Percentiles rank a stretch among this genome's conserved stretches.
Conservation (phyloP, 1,140 invertebrate genomes). For the Meloidogyne floridensis region DNA sequence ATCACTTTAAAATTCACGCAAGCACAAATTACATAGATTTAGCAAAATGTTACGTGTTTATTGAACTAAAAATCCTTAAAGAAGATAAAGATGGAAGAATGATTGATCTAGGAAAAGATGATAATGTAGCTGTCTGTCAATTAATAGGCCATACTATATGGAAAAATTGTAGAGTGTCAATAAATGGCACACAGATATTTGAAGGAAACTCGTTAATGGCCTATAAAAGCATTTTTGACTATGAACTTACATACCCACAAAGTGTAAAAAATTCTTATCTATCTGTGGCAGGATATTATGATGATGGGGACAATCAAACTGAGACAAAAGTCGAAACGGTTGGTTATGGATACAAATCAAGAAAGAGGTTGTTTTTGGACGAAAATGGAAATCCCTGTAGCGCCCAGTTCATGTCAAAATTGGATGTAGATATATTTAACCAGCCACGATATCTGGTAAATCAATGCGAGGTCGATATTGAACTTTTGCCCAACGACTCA, state of each 20-base stretch:
- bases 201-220: no score
- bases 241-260: no score
- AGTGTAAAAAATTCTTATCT: conserved; percentile 25
- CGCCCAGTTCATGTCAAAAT: conserved; percentile 20
- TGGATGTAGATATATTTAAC: conserved; percentile 16
- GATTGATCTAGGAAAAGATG: neutral
- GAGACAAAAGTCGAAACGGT: neutral
- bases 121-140: conserved; percentile 15
- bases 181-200: neutral
- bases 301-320: neutral
- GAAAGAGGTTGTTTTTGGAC: no score
- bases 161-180: conserved; percentile 8
- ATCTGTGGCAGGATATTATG: conserved; percentile 14
- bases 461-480: no score
- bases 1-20: conserved; percentile 24
- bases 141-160: conserved; percentile 6
- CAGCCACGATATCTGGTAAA: no score
- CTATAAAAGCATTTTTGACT: no score
- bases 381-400: no score
- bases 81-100: conserved; percentile 23
- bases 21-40: conserved; percentile 16
- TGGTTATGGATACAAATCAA: no score
- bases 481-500: no score
- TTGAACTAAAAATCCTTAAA: conserved; percentile 20
- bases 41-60: conserved; percentile 20